phyloP scores from a whole-genome alignment of 23 tunicate species.

The Corella eumyota region DNA sequence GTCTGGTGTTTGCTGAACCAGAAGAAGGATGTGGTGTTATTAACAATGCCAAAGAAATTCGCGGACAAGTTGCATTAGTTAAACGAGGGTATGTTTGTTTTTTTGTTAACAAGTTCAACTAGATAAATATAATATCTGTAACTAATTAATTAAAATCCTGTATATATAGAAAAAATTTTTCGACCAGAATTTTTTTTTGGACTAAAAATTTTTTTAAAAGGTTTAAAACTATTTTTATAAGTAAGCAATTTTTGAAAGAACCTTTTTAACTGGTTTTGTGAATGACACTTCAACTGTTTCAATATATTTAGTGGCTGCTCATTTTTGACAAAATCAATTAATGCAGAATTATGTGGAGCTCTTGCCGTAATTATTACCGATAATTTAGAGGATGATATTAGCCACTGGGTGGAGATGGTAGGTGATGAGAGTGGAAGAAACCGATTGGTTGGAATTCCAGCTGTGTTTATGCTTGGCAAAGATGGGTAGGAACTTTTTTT shows the following conservation, averaged over 20 bases:
- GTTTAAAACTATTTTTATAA: no score
- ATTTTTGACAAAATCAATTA: conserved; percentile 63
- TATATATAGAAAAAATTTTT: no score
- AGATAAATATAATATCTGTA: no score
- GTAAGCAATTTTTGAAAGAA: background rate
- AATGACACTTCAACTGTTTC: no score
- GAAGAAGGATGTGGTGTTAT: conserved; percentile 53
- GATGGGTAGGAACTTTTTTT: conserved; percentile 37
- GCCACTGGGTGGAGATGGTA: conserved; percentile 67
- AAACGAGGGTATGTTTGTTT: conserved; percentile 24
- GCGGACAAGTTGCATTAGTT: conserved; percentile 66
- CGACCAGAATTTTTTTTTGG: no score
- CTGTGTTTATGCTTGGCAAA: conserved; percentile 64
- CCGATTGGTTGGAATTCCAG: conserved; percentile 46
- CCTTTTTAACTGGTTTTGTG: background rate
- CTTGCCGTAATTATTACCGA: conserved; percentile 47
- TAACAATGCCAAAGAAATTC: conserved; percentile 26
- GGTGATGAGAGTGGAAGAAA: conserved; percentile 54
- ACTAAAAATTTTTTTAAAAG: no score
- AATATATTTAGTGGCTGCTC: conserved; percentile 53
- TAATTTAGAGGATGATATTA: conserved; percentile 24
- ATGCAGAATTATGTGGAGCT: conserved; percentile 72
- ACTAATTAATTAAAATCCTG: no score
- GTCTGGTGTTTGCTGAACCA: conserved; percentile 52
- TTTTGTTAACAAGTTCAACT: background rate